phyloP scores from a whole-genome alignment of 2,888 invertebrate species.

The Drosophila lutescens region DNA sequence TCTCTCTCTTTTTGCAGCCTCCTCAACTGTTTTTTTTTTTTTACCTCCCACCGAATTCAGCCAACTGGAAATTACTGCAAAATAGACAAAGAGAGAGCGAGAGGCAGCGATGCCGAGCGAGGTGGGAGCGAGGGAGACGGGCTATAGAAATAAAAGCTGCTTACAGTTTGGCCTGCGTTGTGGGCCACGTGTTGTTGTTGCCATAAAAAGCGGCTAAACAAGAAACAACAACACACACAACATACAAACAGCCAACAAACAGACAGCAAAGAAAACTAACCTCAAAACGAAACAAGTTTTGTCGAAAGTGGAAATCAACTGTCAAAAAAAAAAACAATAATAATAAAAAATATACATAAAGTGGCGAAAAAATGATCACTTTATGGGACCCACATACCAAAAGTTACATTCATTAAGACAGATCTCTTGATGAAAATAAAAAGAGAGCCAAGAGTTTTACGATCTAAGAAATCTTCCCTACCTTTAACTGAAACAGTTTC shows the following conservation, averaged over 20 bases:
- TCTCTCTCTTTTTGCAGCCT: slow-evolving; percentile 16
- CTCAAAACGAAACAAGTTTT: slow-evolving; percentile 69
- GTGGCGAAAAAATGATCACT: slow-evolving; percentile 16
- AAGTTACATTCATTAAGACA: slow-evolving; percentile 22
- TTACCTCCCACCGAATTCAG: slow-evolving; percentile 55
- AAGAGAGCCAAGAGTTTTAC: neutral
- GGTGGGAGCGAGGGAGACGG: slow-evolving; percentile 7
- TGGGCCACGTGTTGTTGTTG: slow-evolving; percentile 57
- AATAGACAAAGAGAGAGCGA: slow-evolving; percentile 33
- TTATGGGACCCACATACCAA: slow-evolving; percentile 40
- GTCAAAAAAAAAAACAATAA: slow-evolving; percentile 31
- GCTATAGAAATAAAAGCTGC: slow-evolving; percentile 35
- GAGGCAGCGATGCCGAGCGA: neutral
- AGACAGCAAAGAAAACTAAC: slow-evolving; percentile 57
- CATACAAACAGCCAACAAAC: slow-evolving; percentile 35
- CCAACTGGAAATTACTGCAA: slow-evolving; percentile 66
- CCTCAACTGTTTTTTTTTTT: slow-evolving; percentile 16
- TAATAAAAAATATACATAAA: slow-evolving; percentile 18
- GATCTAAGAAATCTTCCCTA: neutral
- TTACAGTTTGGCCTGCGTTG: slow-evolving; percentile 34
- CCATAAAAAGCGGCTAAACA: slow-evolving; percentile 43
- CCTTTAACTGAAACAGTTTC: no score
- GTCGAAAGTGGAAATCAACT: slow-evolving; percentile 47
- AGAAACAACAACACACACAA: slow-evolving; percentile 31
- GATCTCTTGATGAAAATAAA: neutral